phyloP scores from a whole-genome alignment of 2,888 invertebrate species.

The Ennomos fuscantarius region DNA sequence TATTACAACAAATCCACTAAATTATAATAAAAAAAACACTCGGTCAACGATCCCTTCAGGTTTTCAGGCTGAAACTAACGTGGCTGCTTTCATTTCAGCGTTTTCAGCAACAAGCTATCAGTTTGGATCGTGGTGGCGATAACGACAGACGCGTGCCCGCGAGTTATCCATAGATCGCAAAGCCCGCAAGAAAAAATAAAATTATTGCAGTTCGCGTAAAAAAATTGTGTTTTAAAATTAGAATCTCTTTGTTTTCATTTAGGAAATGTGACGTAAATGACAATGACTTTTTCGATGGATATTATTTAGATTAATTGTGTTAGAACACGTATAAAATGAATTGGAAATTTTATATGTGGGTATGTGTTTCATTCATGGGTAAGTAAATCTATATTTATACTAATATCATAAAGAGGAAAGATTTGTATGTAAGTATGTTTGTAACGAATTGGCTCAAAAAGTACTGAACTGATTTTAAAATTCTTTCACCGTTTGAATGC shows the following conservation, averaged over 20 bases:
- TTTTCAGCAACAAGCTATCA: slow-evolving; percentile 7
- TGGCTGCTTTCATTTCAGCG: slow-evolving; percentile 17
- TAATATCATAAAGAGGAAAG: too few species aligned
- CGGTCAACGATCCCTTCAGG: slow-evolving; percentile 21
- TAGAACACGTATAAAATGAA: slow-evolving; percentile 43
- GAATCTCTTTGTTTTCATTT: slow-evolving; percentile 11
- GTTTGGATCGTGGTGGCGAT: slow-evolving; percentile 7
- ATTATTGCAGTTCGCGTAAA: not conserved
- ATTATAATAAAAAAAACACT: slow-evolving; percentile 28
- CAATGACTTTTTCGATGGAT: slow-evolving; percentile 25
- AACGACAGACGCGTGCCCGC: slow-evolving; percentile 13
- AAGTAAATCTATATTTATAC: slow-evolving; percentile 40
- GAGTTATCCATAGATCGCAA: slow-evolving; percentile 1
- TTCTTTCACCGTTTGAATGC: too few species aligned
- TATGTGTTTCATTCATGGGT: slow-evolving; percentile 52
- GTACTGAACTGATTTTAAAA: too few species aligned
- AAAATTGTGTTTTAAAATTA: slow-evolving; percentile 4
- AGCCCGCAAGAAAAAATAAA: not conserved
- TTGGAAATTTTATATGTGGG: slow-evolving; percentile 48
- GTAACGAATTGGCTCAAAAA: too few species aligned
- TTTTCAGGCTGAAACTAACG: slow-evolving; percentile 11
- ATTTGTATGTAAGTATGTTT: too few species aligned
- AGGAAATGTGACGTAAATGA: slow-evolving; percentile 11
- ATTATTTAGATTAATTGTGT: slow-evolving; percentile 19
- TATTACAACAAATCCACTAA: slow-evolving; percentile 15